Conservation (phyloP, 1,140 invertebrate species). For the Schlechtendalia chinensis region DNA sequence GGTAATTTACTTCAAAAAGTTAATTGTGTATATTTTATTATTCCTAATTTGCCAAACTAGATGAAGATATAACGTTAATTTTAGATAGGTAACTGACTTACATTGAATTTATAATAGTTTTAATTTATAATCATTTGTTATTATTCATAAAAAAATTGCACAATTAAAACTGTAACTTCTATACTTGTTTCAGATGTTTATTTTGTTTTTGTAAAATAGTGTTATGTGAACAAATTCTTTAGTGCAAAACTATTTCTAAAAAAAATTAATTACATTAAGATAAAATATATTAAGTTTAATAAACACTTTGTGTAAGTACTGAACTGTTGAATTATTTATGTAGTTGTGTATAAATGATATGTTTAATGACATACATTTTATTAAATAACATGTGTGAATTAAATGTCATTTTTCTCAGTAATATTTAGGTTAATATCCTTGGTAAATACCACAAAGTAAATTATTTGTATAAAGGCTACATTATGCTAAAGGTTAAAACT, state of each 20-base stretch:
- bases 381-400: not conserved
- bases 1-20: not conserved
- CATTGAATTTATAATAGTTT: not conserved
- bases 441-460: not conserved
- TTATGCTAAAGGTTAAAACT: constrained; percentile 3
- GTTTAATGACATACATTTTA: too few relatives aligned
- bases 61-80: not conserved
- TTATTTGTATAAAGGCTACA: not conserved
- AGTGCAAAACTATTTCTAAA: too few relatives aligned
- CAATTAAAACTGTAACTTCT: too few relatives aligned
- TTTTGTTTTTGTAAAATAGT: not conserved
- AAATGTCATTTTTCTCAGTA: not conserved
- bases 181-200: not conserved
- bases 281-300: too few relatives aligned
- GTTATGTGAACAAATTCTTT: not conserved
- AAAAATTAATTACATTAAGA: not conserved
- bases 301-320: too few relatives aligned
- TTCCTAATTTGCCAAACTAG: not conserved
- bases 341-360: not conserved
- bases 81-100: not conserved
- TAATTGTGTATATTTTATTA: too few relatives aligned
- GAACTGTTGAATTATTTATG: not conserved
- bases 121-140: not conserved
- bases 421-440: not conserved
- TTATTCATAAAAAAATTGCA: not conserved